Percentiles rank a stretch among this genome's conserved stretches.
Evolutionary conservation across 2,113 vertebrate genomes (phyloP).

Genomic region (Pelecanoides urinatrix): DNA sequence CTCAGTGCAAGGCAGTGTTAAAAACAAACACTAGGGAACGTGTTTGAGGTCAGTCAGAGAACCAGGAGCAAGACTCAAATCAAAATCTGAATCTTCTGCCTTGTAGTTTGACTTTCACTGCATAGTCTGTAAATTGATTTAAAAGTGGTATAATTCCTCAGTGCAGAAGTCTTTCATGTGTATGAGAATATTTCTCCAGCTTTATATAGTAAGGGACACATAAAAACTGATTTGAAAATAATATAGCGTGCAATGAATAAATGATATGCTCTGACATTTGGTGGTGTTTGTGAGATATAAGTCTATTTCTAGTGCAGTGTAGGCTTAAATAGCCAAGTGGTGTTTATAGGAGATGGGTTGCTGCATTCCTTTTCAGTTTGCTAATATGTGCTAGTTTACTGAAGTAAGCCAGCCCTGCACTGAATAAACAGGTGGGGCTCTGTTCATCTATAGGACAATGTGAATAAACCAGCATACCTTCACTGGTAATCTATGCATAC

Average conservation of each 20-base stretch:
- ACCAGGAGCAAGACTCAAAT: not conserved
- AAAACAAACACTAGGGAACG: not conserved
- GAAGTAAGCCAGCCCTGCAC: not conserved
- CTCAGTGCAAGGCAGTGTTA: not conserved
- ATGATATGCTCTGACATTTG: conserved; percentile 30
- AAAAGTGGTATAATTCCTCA: not conserved
- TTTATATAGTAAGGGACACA: conserved; percentile 19
- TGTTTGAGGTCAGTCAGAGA: not conserved
- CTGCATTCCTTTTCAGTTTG: conserved; percentile 52
- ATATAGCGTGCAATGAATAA: conserved; percentile 28
- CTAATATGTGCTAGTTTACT: conserved; percentile 6
- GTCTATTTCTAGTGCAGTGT: conserved; percentile 50
- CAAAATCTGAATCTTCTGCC: not conserved
- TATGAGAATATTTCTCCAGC: not conserved
- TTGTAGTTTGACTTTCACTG: not conserved
- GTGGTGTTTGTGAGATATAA: conserved; percentile 49
- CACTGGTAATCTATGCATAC: not conserved
- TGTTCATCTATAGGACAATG: not conserved
- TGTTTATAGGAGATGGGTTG: conserved; percentile 44
- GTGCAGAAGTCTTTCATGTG: not conserved
- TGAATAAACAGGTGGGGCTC: not conserved
- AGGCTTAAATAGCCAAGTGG: conserved; percentile 51
- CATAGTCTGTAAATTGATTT: conserved; percentile 22
- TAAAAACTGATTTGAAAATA: conserved; percentile 47
- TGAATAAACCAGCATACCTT: not conserved